Percentiles rank a stretch among this genome's conserved stretches.
Evolutionary conservation across 2,888 invertebrate genomes (phyloP).

Genomic region (Helobdella robusta): DNA sequence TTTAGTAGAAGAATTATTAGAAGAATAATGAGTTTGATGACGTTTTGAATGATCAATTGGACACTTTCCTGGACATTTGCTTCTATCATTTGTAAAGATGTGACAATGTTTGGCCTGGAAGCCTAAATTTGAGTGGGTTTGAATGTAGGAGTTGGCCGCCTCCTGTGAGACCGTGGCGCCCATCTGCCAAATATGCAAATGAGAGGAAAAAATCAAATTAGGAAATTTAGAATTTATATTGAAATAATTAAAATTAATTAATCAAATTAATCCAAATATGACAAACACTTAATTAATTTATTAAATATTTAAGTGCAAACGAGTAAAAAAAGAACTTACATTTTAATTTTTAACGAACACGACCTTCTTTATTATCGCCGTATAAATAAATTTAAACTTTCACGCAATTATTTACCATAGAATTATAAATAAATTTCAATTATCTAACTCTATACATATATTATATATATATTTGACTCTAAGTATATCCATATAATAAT

Average conservation of each 20-base stretch:
- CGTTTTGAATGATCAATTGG: background rate
- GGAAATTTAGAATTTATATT: background rate
- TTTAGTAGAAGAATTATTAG: background rate
- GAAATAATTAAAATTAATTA: background rate
- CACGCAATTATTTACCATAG: background rate
- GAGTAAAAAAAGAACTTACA: too few species aligned
- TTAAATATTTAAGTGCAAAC: background rate
- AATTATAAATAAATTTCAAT: too few species aligned
- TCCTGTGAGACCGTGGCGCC: conserved; percentile 15
- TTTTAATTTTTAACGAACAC: background rate
- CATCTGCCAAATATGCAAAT: background rate
- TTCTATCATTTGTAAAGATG: background rate
- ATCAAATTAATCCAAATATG: background rate
- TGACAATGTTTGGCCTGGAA: too few species aligned
- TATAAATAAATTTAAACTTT: background rate
- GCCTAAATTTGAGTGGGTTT: background rate
- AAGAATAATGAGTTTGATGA: background rate
- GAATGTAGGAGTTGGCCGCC: background rate
- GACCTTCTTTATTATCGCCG: conserved; percentile 6
- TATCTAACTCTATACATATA: too few species aligned
- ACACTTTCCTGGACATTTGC: conserved; percentile 1
- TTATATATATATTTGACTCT: too few species aligned
- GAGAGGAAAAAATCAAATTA: background rate
- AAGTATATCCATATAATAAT: too few species aligned
- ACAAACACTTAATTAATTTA: background rate